phyloP scores from a whole-genome alignment of 2,888 invertebrate species.

The Crepidodera aurea region DNA sequence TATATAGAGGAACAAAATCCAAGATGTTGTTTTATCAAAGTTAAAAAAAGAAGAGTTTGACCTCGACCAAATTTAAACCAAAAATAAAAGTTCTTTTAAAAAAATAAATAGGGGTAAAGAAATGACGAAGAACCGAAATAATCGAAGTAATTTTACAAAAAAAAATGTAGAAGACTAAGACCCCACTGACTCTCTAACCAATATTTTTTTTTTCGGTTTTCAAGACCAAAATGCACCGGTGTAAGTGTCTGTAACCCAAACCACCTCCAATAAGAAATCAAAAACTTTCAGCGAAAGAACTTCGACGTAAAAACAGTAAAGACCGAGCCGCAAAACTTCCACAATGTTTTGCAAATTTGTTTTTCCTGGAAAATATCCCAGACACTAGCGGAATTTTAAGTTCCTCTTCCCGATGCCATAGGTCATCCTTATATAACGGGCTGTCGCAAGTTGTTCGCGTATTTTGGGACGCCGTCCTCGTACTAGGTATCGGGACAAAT shows the following conservation, averaged over 20 bases:
- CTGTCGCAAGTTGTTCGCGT: conserved; percentile 45
- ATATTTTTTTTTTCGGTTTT: no score
- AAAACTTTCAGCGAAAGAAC: conserved; percentile 40
- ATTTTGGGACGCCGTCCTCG: conserved; percentile 44
- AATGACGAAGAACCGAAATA: no score
- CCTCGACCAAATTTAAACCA: no score
- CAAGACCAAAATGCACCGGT: no score
- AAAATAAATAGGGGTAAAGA: no score
- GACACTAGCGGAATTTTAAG: conserved; percentile 58
- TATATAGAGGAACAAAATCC: no score
- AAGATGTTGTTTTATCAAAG: no score
- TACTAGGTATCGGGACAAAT: conserved; percentile 54
- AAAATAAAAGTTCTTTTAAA: no score
- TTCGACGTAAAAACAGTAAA: conserved; percentile 33
- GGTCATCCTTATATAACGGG: conserved; percentile 55
- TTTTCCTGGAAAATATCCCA: conserved; percentile 58
- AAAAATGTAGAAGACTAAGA: no score
- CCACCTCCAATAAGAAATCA: background rate
- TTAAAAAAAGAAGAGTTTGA: no score
- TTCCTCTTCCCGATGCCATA: conserved; percentile 48
- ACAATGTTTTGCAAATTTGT: conserved; percentile 60
- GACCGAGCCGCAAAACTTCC: conserved; percentile 51
- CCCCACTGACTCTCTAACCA: no score
- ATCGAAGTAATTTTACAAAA: no score
- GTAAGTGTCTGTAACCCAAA: background rate